Percentiles rank a stretch among this genome's conserved stretches.
Evolutionary conservation across 2,888 invertebrate genomes (phyloP).

Genomic region (Cheiracanthium punctorium): DNA sequence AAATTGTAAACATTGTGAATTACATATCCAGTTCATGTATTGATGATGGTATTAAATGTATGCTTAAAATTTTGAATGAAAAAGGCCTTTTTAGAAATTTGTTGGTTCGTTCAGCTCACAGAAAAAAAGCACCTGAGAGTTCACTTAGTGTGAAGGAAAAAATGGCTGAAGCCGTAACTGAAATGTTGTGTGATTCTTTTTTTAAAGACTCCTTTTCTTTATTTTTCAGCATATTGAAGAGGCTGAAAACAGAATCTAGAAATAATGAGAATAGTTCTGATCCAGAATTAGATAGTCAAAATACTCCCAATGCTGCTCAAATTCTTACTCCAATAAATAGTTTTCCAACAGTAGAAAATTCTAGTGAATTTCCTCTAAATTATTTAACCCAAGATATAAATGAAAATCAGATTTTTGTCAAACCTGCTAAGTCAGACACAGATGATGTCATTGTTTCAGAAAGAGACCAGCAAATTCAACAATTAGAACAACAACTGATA

Average conservation of each 20-base stretch:
- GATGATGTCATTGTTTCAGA: constrained; percentile 74
- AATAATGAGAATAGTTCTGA: neutral
- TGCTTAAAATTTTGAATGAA: neutral
- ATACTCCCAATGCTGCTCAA: neutral
- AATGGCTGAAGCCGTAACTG: constrained; percentile 10
- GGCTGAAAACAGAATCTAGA: neutral
- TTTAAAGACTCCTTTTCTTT: constrained; percentile 33
- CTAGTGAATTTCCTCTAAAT: neutral
- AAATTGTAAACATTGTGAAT: constrained; percentile 51
- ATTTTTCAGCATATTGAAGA: constrained; percentile 24
- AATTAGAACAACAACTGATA: constrained; percentile 77
- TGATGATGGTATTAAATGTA: constrained; percentile 34
- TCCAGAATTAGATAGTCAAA: neutral
- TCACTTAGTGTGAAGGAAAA: neutral
- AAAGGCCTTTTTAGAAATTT: neutral
- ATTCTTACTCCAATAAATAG: neutral
- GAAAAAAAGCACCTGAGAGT: neutral
- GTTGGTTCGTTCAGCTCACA: neutral
- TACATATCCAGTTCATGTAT: constrained; percentile 23
- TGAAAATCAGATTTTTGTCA: constrained; percentile 36
- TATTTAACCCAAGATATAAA: constrained; percentile 9
- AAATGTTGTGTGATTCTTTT: neutral
- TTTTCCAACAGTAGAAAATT: neutral
- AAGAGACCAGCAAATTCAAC: constrained; percentile 80
- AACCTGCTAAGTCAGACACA: constrained; percentile 73